Conservation (phyloP, 2,797 vertebrate genomes). For the Luscinia luscinia region DNA sequence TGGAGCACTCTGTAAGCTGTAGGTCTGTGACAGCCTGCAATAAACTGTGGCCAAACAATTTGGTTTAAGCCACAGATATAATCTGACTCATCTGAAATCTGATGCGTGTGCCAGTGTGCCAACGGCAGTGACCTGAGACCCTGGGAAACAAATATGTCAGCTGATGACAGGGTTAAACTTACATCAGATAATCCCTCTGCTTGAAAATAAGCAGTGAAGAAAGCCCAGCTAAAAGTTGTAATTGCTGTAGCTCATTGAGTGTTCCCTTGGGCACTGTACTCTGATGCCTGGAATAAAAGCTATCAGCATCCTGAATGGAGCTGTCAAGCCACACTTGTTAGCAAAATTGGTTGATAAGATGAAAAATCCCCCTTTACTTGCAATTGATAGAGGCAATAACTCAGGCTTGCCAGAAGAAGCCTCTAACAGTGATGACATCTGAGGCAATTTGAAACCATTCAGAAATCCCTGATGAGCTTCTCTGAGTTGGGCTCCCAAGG, state of each 20-base stretch:
- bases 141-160: neutral
- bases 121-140: neutral
- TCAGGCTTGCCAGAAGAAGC: slow-evolving; percentile 28
- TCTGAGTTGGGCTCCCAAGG: neutral
- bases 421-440: slow-evolving; percentile 4
- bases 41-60: neutral
- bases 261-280: slow-evolving; percentile 31
- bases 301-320: slow-evolving; percentile 43
- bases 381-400: slow-evolving; percentile 41
- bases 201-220: slow-evolving; percentile 19
- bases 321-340: slow-evolving; percentile 52
- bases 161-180: neutral
- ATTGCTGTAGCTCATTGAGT: slow-evolving; percentile 20
- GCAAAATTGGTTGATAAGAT: slow-evolving; percentile 41
- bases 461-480: neutral
- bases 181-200: neutral
- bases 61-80: neutral
- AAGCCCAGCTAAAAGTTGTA: slow-evolving; percentile 24
- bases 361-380: slow-evolving; percentile 48
- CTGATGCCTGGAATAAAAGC: slow-evolving; percentile 38
- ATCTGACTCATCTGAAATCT: neutral
- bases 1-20: neutral
- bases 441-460: slow-evolving; percentile 17
- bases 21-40: neutral
- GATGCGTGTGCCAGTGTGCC: rapidly evolving